Evolutionary conservation across 2,113 vertebrate genomes (phyloP).

Genomic region (Phalacrocorax aristotelis): DNA sequence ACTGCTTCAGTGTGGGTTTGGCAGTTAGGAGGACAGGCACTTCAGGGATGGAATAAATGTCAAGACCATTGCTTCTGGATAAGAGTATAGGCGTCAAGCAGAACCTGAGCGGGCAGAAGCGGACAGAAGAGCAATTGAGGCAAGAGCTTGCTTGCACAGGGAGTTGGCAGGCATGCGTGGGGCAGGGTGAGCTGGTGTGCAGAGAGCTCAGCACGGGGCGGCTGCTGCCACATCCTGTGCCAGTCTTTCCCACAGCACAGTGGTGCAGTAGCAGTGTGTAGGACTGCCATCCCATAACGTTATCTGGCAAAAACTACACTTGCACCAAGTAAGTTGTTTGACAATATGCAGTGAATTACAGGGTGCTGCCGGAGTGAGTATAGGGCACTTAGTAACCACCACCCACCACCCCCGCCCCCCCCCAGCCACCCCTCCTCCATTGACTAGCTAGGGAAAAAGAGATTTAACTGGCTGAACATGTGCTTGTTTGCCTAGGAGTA

Average conservation of each 20-base stretch:
- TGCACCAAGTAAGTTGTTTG: not conserved
- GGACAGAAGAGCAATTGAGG: not conserved
- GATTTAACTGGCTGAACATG: not conserved
- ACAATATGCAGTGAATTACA: not conserved
- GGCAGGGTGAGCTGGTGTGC: not conserved
- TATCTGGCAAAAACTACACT: not conserved
- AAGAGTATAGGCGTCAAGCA: not conserved
- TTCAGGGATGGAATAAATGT: conserved; percentile 40
- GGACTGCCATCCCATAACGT: accelerated
- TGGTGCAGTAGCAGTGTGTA: accelerated
- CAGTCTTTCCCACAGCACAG: not conserved
- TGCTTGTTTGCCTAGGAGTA: not conserved
- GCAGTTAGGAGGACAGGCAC: conserved; percentile 25
- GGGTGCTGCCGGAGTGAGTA: not conserved
- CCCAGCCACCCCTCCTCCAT: no score
- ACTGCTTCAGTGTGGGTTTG: conserved; percentile 41
- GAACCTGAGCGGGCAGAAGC: not conserved
- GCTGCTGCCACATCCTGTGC: not conserved
- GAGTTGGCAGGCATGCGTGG: not conserved
- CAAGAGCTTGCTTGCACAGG: not conserved
- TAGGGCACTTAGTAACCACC: not conserved
- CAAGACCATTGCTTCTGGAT: conserved; percentile 32
- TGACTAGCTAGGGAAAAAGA: not conserved
- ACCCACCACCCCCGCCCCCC: no score
- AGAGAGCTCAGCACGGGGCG: not conserved